phyloP scores from a whole-genome alignment of 2,797 vertebrate genomes.

The Momotus momota region DNA sequence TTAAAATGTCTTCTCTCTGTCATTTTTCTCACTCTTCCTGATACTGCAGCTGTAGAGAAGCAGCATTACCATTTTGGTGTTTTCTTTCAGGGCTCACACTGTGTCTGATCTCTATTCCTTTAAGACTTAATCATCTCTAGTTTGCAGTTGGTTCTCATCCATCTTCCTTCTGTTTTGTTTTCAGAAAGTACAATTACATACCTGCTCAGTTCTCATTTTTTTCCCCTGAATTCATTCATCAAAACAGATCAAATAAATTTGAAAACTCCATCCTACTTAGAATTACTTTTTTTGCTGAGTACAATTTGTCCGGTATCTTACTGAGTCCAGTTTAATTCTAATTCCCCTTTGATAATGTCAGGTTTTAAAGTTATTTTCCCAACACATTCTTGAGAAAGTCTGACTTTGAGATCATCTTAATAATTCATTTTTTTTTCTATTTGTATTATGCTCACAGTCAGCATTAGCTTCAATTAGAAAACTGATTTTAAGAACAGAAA shows the following conservation, averaged over 20 bases:
- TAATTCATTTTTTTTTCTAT: neutral
- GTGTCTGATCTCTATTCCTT: neutral
- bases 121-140: neutral
- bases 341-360: neutral
- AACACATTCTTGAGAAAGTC: neutral
- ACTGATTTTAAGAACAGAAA: neutral
- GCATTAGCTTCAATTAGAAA: neutral
- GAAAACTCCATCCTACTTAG: neutral
- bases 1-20: neutral
- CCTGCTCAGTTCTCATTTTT: neutral
- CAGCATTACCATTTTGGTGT: neutral
- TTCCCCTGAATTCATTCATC: neutral
- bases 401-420: neutral
- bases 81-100: neutral
- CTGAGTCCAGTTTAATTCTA: neutral
- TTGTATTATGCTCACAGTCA: neutral
- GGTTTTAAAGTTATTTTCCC: neutral
- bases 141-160: neutral
- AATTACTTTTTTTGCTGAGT: neutral
- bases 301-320: neutral
- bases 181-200: neutral
- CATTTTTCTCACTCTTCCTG: neutral
- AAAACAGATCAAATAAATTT: neutral
- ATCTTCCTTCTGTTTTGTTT: neutral
- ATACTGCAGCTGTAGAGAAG: neutral